Base-by-base conservation (phyloP, 2,113 vertebrate species). In the Butorides virescens region DNA sequence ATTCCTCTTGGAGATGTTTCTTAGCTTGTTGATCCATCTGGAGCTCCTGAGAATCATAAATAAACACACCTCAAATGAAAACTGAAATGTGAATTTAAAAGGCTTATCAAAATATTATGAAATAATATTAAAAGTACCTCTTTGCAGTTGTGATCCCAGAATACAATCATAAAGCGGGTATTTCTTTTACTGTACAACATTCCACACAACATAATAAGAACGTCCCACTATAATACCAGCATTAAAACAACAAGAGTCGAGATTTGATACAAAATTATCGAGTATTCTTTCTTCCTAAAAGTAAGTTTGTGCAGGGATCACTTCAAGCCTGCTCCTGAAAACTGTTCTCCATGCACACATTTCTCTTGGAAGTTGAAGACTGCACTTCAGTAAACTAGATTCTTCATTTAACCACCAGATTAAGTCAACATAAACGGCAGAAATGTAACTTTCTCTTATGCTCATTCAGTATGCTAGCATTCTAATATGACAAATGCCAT, bases 21-120 rank as follows among this genome's bases (percentile, higher is more conserved):
- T 99, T 99, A 47, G 99, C 99, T 95, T 99, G 99, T 74, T 99
- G 99, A 97, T 99, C 99, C 99, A 99, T 99, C 58, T 99, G 99
- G 34, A 99, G 98, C 93, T 99, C 99, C 99, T 99, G 81, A 58
- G 67, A 85, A 58, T 81, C 10, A 87, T 23, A 88, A 58, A 87
- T 2, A 85, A 70, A 91, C 0, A 2, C 0, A 9, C 58, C 56
- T 92, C n/a, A 87, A 96, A 87, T 62, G 29, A 68, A 86, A 93
- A 71, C 6, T 63, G 36, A 77, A 90, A 92, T 15, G 13, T n/a
- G 22, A 82, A 53, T 84, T 70, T 37, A 56, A 70, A 89, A 76
- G n/a, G 36, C 22, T 65, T 72, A 49, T 2, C 0, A 53, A 65
- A 66, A 36, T 36, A 55, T 34, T 61, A 63, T 7, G 7, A 89